Base-by-base conservation (phyloP, 2,113 vertebrate species). In the Clarias macrocephalus region DNA sequence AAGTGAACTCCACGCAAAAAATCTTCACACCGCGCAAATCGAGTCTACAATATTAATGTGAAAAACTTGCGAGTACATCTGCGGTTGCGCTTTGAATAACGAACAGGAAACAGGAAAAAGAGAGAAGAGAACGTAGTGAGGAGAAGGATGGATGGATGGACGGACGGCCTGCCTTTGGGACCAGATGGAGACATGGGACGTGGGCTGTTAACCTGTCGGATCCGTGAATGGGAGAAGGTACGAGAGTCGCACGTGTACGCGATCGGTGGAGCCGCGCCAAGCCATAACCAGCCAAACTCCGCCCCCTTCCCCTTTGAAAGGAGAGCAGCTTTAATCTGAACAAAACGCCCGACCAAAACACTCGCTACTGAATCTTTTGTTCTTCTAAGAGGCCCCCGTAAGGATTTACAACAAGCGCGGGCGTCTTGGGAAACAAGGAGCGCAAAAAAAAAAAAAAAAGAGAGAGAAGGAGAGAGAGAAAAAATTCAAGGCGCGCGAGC, bases 301-400 rank as follows among this genome's bases (percentile, higher is more conserved):
- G 48, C 48, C 48, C 42, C 48, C 48, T 48, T 25, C 73, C 37
- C n/a, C 54, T 42, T 62, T 65, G 60, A 85, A 48, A 65, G 59
- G 57, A 21, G 75, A 1, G 48, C 33, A 56, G 79, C 79, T 81
- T 81, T 81, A 84, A 60, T 73, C 83, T 60, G 66, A 85, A 62
- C 60, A 54, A 76, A 63, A 77, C 12, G 48, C 11, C 73, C 60
- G 42, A 56, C n/a, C 56, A 25, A 62, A 65, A 85, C 73, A 48
- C 73, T 63, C 28, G 42, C 84, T 79, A 84, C 19, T 60, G 54
- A 59, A 84, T 56, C 28, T 84, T 72, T 73, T 84, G 81, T 66
- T 82, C 80, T 63, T 56, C 52, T 56, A 28, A 79, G 52, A 56
- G 57, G 79, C 57, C 57, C 62, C 79, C 10, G 33, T 23, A 62